Percentiles rank a stretch among this genome's conserved stretches.
Evolutionary conservation across 2,797 vertebrate species (phyloP).

Genomic region (Knipowitschia caucasica): DNA sequence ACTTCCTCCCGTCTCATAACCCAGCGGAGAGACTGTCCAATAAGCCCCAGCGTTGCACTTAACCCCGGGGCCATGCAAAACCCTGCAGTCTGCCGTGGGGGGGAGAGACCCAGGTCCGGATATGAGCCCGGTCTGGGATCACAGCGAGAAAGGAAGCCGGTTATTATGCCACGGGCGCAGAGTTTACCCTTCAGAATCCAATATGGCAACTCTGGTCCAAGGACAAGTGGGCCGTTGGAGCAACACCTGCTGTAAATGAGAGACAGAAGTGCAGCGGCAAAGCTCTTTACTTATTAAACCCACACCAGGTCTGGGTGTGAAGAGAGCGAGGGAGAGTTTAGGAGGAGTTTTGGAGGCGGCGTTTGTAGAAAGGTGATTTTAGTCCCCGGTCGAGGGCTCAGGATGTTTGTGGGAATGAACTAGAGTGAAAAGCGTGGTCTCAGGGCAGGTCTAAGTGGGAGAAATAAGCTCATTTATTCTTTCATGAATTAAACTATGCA

Average conservation of each 20-base stretch:
- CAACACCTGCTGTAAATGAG: constrained; percentile 63
- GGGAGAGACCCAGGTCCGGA: constrained; percentile 67
- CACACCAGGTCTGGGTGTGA: constrained; percentile 53
- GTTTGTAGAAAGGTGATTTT: constrained; percentile 42
- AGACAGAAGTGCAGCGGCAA: constrained; percentile 55
- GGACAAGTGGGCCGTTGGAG: constrained; percentile 66
- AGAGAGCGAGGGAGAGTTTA: constrained; percentile 37
- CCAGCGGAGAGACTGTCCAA: not conserved
- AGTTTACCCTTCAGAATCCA: constrained; percentile 70
- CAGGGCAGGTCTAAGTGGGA: too few relatives aligned
- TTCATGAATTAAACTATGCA: too few relatives aligned
- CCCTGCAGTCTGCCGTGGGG: constrained; percentile 52
- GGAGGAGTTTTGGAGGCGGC: constrained; percentile 35
- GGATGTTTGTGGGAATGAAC: too few relatives aligned
- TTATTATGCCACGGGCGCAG: constrained; percentile 58
- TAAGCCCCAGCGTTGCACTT: constrained; percentile 24
- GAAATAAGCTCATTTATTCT: too few relatives aligned
- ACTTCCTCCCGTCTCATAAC: constrained; percentile 33
- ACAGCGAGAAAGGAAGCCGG: constrained; percentile 62
- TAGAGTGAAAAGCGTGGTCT: too few relatives aligned
- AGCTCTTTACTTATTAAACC: constrained; percentile 42
- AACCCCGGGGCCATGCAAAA: constrained; percentile 43
- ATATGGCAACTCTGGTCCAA: constrained; percentile 62
- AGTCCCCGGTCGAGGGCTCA: too few relatives aligned
- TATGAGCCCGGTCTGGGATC: constrained; percentile 72